A percentile compares a stretch with the other conserved stretches of the same genome.
These are phyloP conservation scores for Panagrolaimus sp. DNA, from an alignment of 1,140 invertebrate genomes.

Conservation along the genomic window DNA sequence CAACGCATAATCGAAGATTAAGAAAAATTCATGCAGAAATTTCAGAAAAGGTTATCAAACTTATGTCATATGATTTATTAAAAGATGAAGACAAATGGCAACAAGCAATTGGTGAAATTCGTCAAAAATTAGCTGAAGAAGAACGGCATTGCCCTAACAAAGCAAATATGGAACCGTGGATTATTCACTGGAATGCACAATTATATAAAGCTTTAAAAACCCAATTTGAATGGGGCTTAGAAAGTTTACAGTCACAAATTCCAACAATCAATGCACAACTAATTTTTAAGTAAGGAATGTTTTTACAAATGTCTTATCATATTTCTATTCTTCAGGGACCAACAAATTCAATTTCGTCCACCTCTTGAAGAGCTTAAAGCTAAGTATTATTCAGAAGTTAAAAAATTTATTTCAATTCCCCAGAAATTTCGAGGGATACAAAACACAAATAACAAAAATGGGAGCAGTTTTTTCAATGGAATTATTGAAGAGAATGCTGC, in stretches of 20 bases:
- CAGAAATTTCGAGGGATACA: constrained; percentile 74
- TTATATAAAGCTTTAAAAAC: constrained; percentile 84
- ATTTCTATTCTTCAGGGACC: constrained; percentile 57
- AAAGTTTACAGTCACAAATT: constrained; percentile 74
- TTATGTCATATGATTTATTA: constrained; percentile 72
- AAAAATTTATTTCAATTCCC: constrained; percentile 80
- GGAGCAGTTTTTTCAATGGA: constrained; percentile 67
- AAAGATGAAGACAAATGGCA: constrained; percentile 74
- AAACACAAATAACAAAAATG: constrained; percentile 61
- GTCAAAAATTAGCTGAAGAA: constrained; percentile 70
- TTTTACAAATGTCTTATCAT: neutral
- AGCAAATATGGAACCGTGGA: constrained; percentile 81
- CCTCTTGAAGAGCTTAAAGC: constrained; percentile 79
- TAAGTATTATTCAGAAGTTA: constrained; percentile 79
- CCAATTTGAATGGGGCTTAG: constrained; percentile 76
- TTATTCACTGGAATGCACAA: constrained; percentile 87
- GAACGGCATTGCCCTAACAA: constrained; percentile 61
- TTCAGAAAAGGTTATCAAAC: constrained; percentile 61
- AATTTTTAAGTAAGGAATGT: constrained; percentile 66
- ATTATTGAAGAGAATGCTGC: constrained; percentile 69
- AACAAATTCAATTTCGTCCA: constrained; percentile 71
- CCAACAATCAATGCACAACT: constrained; percentile 77
- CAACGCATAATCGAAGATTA: constrained; percentile 67
- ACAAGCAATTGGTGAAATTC: constrained; percentile 68
- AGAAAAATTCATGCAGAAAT: constrained; percentile 51